A percentile compares a stretch with the other conserved stretches of the same genome.
Conservation (phyloP, 2,113 vertebrate genomes). For the Limanda limanda region DNA sequence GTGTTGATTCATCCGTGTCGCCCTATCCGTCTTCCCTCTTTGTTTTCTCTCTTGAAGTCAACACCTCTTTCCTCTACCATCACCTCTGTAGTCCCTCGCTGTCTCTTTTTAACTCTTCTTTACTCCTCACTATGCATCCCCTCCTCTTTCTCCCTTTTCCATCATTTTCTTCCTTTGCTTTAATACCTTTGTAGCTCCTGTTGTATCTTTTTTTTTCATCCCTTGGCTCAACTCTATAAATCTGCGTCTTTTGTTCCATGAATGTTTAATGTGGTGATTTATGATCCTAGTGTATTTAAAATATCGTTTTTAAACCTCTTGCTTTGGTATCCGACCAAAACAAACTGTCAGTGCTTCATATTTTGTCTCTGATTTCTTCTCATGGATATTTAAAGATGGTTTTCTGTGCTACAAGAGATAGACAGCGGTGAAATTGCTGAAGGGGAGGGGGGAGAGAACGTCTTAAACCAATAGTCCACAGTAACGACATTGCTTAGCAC, state of each 20-base stretch:
- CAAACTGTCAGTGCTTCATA: neutral
- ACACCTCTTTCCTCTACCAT: too few species aligned
- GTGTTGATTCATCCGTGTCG: slow-evolving; percentile 8
- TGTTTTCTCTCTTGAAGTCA: too few species aligned
- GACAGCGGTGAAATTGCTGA: too few species aligned
- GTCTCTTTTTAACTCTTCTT: too few species aligned
- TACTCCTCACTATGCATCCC: too few species aligned
- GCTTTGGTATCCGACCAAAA: neutral
- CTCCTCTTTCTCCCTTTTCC: too few species aligned
- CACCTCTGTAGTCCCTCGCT: neutral
- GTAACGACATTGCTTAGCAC: too few species aligned
- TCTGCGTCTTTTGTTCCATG: neutral
- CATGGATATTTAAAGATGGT: neutral
- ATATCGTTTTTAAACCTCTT: neutral
- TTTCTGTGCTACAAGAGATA: neutral
- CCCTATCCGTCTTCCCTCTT: neutral
- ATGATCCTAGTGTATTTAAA: slow-evolving; percentile 6
- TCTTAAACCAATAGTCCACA: too few species aligned
- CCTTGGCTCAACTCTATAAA: neutral
- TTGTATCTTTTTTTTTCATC: too few species aligned
- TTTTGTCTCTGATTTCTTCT: neutral
- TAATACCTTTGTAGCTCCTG: too few species aligned
- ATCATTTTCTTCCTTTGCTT: neutral
- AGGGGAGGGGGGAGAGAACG: too few species aligned
- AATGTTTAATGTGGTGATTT: neutral